Percentiles rank a stretch among this genome's conserved stretches.
These are phyloP conservation scores for Charaxes varanes DNA, from an alignment of 1,140 invertebrate species.

Conservation along the genomic window DNA sequence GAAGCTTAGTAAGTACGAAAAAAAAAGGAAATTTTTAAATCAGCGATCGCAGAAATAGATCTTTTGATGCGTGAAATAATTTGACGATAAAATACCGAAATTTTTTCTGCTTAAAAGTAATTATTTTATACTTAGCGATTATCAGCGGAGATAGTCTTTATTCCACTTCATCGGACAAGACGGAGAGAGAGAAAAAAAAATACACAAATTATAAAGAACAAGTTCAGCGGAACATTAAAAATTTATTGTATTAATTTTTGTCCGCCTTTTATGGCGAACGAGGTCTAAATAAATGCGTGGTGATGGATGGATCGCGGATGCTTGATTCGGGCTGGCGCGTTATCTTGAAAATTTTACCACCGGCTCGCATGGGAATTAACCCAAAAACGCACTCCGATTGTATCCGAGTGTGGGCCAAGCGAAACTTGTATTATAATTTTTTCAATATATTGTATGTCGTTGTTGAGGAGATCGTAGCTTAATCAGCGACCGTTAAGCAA, in stretches of 20 bases:
- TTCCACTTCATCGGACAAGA: slow-evolving; percentile 2
- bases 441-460: too few species aligned
- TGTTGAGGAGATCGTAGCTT: too few species aligned
- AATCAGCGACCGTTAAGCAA: too few species aligned
- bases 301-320: slow-evolving; percentile 33
- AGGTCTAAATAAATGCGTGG: slow-evolving; percentile 28
- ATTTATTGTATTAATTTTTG: slow-evolving; percentile 23
- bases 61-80: slow-evolving; percentile 1
- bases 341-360: slow-evolving; percentile 21
- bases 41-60: too few species aligned
- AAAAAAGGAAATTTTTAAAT: too few species aligned
- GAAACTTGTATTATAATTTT: too few species aligned
- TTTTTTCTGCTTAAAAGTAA: slow-evolving; percentile 3
- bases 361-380: slow-evolving; percentile 25
- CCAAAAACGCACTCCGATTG: slow-evolving; percentile 19
- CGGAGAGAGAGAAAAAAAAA: too few species aligned
- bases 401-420: slow-evolving; percentile 11
- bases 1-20: too few species aligned
- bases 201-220: slow-evolving; percentile 2
- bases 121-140: slow-evolving; percentile 10
- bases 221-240: slow-evolving; percentile 20
- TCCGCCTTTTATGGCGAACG: slow-evolving; percentile 29
- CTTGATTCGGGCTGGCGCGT: slow-evolving; percentile 28
- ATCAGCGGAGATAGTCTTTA: slow-evolving; percentile 1
- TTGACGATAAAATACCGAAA: slow-evolving; percentile 4